Conservation (phyloP, 2,797 vertebrate species). For the Phalanger gymnotis region DNA sequence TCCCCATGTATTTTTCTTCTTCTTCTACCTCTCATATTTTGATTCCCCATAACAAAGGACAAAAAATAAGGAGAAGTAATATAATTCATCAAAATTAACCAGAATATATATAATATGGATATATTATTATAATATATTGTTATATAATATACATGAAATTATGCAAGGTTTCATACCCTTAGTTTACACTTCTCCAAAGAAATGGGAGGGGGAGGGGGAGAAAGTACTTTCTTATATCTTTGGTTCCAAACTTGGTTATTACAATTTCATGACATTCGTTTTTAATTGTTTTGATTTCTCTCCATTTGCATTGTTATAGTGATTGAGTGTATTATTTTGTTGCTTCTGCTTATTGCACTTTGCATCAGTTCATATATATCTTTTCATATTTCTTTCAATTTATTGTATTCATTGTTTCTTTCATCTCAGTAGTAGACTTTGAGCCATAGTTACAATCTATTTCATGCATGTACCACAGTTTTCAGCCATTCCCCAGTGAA, state of each 20-base stretch:
- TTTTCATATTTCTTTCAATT: neutral
- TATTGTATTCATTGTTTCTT: neutral
- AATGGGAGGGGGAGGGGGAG: neutral
- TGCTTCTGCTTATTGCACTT: neutral
- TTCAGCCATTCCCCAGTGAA: neutral
- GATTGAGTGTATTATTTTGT: neutral
- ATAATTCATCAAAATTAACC: neutral
- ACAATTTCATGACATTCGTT: neutral
- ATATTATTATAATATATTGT: neutral
- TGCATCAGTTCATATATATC: neutral
- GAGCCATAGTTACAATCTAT: neutral
- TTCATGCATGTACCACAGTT: neutral
- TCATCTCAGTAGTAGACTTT: neutral
- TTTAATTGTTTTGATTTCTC: neutral
- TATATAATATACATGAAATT: neutral
- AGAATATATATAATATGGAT: neutral
- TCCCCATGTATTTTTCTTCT: neutral
- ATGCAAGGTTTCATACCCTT: neutral
- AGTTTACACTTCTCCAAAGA: neutral
- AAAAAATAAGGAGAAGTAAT: neutral
- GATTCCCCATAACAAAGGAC: neutral
- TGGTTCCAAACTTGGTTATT: neutral
- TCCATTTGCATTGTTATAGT: neutral
- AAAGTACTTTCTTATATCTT: neutral
- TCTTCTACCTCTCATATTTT: neutral